Evolutionary conservation across 2,113 vertebrate species (phyloP).

Genomic region (Ahaetulla prasina): DNA sequence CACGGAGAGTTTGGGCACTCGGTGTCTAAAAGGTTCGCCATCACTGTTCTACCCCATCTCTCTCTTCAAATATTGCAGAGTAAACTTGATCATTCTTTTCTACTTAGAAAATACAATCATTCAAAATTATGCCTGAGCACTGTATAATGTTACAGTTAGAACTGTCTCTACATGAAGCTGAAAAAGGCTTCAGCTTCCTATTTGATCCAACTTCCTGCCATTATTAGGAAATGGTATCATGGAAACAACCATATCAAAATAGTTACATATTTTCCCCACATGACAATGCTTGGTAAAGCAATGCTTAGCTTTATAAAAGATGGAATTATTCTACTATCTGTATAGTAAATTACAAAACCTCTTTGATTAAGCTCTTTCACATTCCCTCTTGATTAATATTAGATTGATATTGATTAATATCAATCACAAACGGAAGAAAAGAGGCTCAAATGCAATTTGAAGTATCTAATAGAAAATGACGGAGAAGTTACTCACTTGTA

Average conservation of each 20-base stretch:
- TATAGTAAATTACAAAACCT: neutral
- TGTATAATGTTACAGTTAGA: neutral
- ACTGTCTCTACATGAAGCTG: neutral
- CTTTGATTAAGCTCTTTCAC: neutral
- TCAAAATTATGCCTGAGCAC: neutral
- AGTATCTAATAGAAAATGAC: neutral
- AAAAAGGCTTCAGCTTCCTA: neutral
- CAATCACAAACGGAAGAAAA: neutral
- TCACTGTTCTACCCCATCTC: neutral
- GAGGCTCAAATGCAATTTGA: neutral
- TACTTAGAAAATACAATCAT: neutral
- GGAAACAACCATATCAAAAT: neutral
- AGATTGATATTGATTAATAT: neutral
- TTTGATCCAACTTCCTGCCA: neutral
- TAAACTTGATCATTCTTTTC: neutral
- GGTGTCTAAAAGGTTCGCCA: no score
- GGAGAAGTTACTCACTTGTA: constrained; percentile 83
- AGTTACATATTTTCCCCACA: neutral
- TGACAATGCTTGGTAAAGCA: neutral
- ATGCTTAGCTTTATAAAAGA: neutral
- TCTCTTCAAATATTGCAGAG: neutral
- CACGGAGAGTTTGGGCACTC: no score
- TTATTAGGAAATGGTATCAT: neutral
- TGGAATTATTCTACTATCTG: neutral
- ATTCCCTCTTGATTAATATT: neutral